Base-by-base conservation (phyloP, 2,797 vertebrate species). In the Eremophila alpestris region DNA sequence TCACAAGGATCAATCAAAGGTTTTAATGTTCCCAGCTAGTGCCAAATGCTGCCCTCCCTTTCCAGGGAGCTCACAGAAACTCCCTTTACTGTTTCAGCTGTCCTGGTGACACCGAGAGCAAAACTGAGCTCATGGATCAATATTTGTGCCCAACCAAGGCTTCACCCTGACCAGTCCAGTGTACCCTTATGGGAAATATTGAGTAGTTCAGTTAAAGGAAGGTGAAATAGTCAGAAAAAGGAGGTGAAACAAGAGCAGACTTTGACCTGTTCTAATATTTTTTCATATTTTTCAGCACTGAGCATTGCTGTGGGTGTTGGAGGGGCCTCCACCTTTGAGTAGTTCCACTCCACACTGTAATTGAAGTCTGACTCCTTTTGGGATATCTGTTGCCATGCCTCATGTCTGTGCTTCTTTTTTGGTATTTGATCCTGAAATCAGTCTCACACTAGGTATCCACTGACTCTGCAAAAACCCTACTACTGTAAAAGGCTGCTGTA, bases 31-130 rank as follows among this genome's bases (percentile, higher is more conserved):
- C 83, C 83, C 38, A 87, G 22, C 27, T 8, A 5, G 49, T 92
- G 71, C 34, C 86, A 90, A 91, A 54, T 1, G 7, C 63, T 63
- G 24, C 77, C 59, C 83, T 92, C 56, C 60, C 67, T 89, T 68
- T 43, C 6, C 13, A 83, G 85, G 63, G 26, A 75, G 19, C 24
- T 78, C 63, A 76, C 80, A 92, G 70, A 83, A 84, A 84, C 80
- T 86, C 68, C 89, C 49, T 89, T 60, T 20, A 8, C 30, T 87
- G 34, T 95, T 93, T 74, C 68, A 54, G 38, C 83, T 60, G 9
- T 45, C 82, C 45, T 88, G 77, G n/a, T 87, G 80, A 10, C 40
- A 52, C 13, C 2, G 10, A 83, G 69, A 85, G 79, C 43, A 73
- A 78, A 88, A 10, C 20, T 60, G 75, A 83, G 69, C 59, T 87